phyloP scores from a whole-genome alignment of 2,888 invertebrate genomes.

The Acleris literana region DNA sequence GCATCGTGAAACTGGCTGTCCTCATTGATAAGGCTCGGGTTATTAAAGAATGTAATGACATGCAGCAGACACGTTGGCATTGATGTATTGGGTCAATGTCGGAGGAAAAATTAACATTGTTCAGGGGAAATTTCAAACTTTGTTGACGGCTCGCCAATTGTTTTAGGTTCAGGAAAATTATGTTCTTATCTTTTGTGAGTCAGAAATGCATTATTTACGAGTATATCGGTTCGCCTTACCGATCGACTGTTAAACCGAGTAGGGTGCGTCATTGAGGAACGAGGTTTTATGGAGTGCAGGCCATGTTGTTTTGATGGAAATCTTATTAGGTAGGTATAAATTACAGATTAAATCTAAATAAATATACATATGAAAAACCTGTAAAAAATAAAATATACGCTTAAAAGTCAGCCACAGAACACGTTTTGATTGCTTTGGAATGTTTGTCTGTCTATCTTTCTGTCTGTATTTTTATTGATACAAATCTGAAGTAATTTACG shows the following conservation, averaged over 20 bases:
- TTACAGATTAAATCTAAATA: too few species aligned
- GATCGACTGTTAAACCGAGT: not conserved
- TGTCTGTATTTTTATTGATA: too few species aligned
- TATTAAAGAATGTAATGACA: constrained; percentile 28
- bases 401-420: too few species aligned
- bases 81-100: constrained; percentile 73
- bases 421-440: too few species aligned
- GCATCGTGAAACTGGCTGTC: constrained; percentile 49
- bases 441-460: too few species aligned
- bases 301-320: too few species aligned
- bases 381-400: too few species aligned
- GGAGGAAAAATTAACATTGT: constrained; percentile 62
- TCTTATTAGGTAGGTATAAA: too few species aligned
- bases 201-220: constrained; percentile 21
- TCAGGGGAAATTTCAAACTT: constrained; percentile 30
- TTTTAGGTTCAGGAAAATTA: constrained; percentile 32
- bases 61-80: constrained; percentile 58
- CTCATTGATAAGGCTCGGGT: constrained; percentile 49
- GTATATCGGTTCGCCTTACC: not conserved
- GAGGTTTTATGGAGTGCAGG: not conserved
- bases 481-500: too few species aligned
- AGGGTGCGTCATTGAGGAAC: constrained; percentile 11
- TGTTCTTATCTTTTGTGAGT: constrained; percentile 8
- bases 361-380: too few species aligned
- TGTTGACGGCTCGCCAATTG: constrained; percentile 47